phyloP scores from a whole-genome alignment of 2,888 invertebrate species.

The Colletes collaris region DNA sequence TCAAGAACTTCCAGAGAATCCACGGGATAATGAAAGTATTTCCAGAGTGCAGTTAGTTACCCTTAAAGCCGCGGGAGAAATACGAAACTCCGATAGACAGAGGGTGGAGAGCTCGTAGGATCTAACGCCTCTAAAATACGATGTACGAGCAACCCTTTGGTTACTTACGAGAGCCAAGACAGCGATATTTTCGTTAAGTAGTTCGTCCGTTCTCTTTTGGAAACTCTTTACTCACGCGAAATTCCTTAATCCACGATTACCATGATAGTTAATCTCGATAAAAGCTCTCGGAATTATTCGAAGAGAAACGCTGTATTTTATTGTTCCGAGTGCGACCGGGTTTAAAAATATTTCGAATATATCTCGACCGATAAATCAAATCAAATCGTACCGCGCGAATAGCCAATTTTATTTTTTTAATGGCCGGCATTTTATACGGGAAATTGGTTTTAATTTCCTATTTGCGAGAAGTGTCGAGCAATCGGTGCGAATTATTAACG shows the following conservation, averaged over 20 bases:
- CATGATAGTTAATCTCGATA: too few relatives aligned
- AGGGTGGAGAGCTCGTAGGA: not conserved
- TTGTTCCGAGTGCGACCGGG: too few relatives aligned
- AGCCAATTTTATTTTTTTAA: too few relatives aligned
- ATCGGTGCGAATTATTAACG: too few relatives aligned
- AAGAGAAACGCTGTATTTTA: too few relatives aligned
- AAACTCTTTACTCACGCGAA: not conserved
- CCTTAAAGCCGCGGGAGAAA: not conserved
- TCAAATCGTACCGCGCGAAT: too few relatives aligned
- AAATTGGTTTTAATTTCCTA: too few relatives aligned
- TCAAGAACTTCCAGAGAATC: not conserved
- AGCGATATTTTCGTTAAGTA: not conserved
- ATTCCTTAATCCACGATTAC: not conserved
- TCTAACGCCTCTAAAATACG: not conserved
- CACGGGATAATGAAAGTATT: constrained; percentile 22
- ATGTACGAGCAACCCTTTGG: constrained; percentile 1
- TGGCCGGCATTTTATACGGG: too few relatives aligned
- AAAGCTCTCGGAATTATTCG: too few relatives aligned
- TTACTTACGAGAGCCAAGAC: constrained; percentile 11
- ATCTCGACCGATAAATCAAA: too few relatives aligned
- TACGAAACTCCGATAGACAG: not conserved
- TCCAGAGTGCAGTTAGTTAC: constrained; percentile 4
- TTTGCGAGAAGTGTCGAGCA: too few relatives aligned
- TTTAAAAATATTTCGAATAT: too few relatives aligned
- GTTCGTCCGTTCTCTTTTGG: not conserved